phyloP scores from a whole-genome alignment of 2,113 vertebrate species.

The Mionectes macconnelli region DNA sequence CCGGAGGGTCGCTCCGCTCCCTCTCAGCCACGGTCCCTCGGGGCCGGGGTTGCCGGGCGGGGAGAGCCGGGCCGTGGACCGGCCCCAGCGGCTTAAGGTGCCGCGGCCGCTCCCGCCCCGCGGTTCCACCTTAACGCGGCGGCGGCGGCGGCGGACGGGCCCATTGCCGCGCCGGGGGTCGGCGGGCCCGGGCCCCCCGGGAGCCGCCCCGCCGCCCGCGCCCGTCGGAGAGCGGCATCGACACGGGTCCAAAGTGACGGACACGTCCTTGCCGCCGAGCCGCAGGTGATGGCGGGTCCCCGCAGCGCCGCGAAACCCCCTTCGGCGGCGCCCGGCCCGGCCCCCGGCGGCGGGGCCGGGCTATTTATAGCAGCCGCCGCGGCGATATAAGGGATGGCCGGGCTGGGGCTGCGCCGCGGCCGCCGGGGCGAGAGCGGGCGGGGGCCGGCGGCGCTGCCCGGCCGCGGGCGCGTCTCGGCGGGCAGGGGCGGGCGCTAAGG shows the following conservation, averaged over 20 bases:
- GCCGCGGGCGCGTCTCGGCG: neutral
- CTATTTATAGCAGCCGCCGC: constrained; percentile 24
- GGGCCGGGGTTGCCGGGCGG: neutral
- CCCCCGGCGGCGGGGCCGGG: neutral
- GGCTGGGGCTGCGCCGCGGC: neutral
- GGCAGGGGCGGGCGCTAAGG: neutral
- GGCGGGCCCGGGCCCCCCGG: neutral
- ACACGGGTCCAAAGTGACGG: neutral
- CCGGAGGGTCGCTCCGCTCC: neutral
- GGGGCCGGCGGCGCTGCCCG: neutral
- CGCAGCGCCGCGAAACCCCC: neutral
- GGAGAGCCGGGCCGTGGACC: neutral
- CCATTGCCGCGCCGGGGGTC: constrained; percentile 37
- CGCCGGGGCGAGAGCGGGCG: neutral
- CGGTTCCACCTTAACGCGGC: constrained; percentile 46
- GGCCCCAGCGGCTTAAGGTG: constrained; percentile 7
- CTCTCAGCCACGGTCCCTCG: neutral
- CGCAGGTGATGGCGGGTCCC: neutral
- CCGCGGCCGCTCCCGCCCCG: neutral
- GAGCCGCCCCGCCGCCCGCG: neutral
- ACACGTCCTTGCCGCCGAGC: neutral
- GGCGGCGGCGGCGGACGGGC: constrained; percentile 20
- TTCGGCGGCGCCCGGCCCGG: neutral
- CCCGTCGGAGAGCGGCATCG: neutral
- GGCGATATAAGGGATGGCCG: constrained; percentile 5